These are phyloP conservation scores for Trichosurus vulpecula DNA, from an alignment of 2,797 vertebrate genomes.

Conservation along the genomic window DNA sequence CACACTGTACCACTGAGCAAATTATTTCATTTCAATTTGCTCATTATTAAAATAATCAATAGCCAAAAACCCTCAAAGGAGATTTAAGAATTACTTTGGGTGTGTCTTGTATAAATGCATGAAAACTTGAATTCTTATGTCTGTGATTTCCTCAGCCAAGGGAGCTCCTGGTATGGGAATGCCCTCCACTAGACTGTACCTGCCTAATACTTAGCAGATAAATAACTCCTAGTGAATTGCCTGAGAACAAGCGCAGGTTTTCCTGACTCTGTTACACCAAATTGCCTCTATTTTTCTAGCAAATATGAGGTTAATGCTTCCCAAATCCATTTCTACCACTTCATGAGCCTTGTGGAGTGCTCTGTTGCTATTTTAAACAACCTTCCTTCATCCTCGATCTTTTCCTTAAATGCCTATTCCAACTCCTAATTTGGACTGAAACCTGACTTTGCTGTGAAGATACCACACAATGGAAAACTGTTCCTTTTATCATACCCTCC, in stretches of 20 bases:
- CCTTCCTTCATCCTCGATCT: background rate
- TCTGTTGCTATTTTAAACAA: background rate
- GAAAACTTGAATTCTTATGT: background rate
- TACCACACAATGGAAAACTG: rapidly evolving
- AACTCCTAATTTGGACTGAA: background rate
- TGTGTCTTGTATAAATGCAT: background rate
- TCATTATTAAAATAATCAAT: background rate
- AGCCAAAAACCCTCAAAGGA: background rate
- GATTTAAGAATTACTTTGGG: background rate
- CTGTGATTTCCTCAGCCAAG: background rate
- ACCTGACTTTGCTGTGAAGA: background rate
- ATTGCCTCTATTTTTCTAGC: background rate
- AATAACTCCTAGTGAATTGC: background rate
- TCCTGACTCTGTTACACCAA: background rate
- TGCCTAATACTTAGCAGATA: background rate
- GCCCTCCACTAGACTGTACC: background rate
- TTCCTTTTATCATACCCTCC: background rate
- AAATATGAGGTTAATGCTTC: background rate
- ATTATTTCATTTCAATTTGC: background rate
- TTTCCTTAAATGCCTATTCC: background rate
- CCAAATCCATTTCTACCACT: background rate
- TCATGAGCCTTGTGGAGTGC: background rate
- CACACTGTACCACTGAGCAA: background rate
- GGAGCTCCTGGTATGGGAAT: background rate
- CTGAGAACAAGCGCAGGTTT: background rate